A percentile compares a stretch with the other conserved stretches of the same genome.
phyloP scores from a whole-genome alignment of 1,140 invertebrate species.

The Reticulitermes speratus region DNA sequence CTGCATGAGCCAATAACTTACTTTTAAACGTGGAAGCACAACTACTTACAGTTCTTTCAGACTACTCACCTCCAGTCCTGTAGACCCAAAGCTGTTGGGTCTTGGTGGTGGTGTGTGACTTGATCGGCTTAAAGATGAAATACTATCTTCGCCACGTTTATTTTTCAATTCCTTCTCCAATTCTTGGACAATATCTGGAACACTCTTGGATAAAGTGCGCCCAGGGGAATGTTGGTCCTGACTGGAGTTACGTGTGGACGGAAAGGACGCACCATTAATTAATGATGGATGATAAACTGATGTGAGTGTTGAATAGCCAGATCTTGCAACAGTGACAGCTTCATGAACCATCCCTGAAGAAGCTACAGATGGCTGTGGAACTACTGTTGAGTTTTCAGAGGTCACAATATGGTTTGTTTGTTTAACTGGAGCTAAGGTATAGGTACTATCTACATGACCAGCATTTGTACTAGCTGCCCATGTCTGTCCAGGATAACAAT shows the following conservation, averaged over 20 bases:
- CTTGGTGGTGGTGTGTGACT: constrained; percentile 32
- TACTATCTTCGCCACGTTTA: constrained; percentile 50
- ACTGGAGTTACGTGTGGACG: constrained; percentile 6
- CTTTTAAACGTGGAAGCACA: too few species aligned
- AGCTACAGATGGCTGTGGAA: not conserved
- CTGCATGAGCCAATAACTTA: too few species aligned
- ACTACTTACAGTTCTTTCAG: constrained; percentile 25
- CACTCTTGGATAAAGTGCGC: constrained; percentile 58
- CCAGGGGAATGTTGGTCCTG: constrained; percentile 21
- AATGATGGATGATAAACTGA: not conserved
- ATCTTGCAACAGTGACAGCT: not conserved
- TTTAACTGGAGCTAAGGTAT: not conserved
- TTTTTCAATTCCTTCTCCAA: constrained; percentile 65
- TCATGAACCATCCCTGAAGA: not conserved
- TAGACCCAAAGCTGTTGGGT: constrained; percentile 35
- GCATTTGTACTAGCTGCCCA: constrained; percentile 13
- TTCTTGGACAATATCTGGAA: constrained; percentile 70
- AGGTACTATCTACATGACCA: not conserved
- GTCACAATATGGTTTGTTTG: not conserved
- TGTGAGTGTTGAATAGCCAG: not conserved
- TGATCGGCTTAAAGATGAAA: not conserved
- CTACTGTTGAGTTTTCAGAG: not conserved
- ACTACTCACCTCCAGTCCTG: constrained; percentile 33
- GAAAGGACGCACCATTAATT: constrained; percentile 21
- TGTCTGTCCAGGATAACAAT: constrained; percentile 25